A percentile compares a stretch with the other conserved stretches of the same genome.
Evolutionary conservation across 2,113 vertebrate genomes (phyloP).

Genomic region (Lamprologus callipterus): DNA sequence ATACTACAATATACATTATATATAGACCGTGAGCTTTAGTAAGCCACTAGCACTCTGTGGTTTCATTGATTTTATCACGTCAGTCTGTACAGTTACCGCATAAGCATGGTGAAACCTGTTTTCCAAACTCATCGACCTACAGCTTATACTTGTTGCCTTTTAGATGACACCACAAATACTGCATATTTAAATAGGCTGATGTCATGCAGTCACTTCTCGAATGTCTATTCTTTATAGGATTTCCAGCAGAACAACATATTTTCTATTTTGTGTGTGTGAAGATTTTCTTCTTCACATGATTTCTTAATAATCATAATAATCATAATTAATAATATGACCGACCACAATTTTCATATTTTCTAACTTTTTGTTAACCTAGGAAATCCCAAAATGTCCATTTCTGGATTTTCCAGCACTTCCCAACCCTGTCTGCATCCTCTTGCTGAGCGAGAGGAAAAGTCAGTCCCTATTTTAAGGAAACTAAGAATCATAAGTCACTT

Average conservation of each 20-base stretch:
- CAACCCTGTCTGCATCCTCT: neutral
- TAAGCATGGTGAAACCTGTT: neutral
- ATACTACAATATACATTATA: neutral
- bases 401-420: slow-evolving; percentile 15
- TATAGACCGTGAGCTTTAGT: neutral
- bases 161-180: neutral
- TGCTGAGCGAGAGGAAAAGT: slow-evolving; percentile 12
- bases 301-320: too few relatives aligned
- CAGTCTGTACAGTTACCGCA: neutral
- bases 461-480: neutral
- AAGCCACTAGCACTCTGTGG: neutral
- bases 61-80: neutral
- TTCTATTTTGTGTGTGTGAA: too few relatives aligned
- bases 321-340: too few relatives aligned
- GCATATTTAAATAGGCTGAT: neutral
- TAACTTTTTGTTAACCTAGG: neutral
- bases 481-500: slow-evolving; percentile 22
- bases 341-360: neutral
- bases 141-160: neutral
- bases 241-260: too few relatives aligned
- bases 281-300: too few relatives aligned
- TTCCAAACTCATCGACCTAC: neutral
- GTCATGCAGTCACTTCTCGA: neutral
- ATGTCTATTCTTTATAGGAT: neutral
- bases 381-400: neutral